phyloP scores from a whole-genome alignment of 2,797 vertebrate genomes.

The Gymnoscopelus braueri region DNA sequence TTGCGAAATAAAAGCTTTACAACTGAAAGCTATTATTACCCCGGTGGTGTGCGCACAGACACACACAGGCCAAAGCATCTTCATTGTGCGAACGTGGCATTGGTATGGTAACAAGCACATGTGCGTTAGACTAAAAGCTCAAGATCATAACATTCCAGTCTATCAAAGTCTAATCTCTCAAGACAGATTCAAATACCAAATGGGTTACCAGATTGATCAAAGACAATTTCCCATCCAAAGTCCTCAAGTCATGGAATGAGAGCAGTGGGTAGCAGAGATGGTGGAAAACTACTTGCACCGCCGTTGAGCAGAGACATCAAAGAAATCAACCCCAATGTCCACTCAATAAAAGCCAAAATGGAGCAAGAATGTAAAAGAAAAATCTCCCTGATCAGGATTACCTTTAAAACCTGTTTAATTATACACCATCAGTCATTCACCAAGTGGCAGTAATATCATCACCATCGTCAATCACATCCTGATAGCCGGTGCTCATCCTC shows the following conservation, averaged over 20 bases:
- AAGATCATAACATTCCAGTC: constrained; percentile 2
- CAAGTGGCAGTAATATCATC: constrained; percentile 35
- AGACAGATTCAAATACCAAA: background rate
- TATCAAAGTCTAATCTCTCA: background rate
- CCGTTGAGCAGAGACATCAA: constrained; percentile 14
- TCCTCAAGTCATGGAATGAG: constrained; percentile 18
- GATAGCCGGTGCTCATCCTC: constrained; percentile 14
- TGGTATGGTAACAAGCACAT: constrained; percentile 25
- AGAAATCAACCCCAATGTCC: constrained; percentile 15
- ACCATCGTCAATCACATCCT: constrained; percentile 45
- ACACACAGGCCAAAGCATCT: constrained; percentile 8
- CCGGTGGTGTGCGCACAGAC: constrained; percentile 1
- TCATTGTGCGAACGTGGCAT: background rate
- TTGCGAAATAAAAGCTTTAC: constrained; percentile 25
- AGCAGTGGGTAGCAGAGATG: constrained; percentile 12
- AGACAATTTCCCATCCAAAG: background rate
- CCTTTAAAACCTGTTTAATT: constrained; percentile 14
- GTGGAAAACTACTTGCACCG: constrained; percentile 15
- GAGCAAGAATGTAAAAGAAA: constrained; percentile 3
- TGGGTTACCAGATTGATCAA: background rate
- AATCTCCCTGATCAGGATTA: constrained; percentile 29
- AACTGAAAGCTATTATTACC: constrained; percentile 36
- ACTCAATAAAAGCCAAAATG: constrained; percentile 37
- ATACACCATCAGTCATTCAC: constrained; percentile 33
- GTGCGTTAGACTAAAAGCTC: constrained; percentile 13